phyloP scores from a whole-genome alignment of 2,113 vertebrate genomes.

The Gavia stellata region DNA sequence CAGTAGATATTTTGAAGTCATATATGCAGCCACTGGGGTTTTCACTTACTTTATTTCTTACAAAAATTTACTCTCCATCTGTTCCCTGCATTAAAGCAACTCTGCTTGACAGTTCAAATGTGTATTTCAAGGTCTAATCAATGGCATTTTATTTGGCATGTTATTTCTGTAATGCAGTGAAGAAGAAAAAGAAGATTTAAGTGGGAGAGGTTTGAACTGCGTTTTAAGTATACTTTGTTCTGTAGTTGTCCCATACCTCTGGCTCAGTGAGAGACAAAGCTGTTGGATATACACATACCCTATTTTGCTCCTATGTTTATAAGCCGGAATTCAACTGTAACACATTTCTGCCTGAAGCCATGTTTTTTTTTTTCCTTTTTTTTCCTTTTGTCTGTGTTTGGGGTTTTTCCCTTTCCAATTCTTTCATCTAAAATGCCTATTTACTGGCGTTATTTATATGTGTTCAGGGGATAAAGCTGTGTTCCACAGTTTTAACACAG shows the following conservation, averaged over 20 bases:
- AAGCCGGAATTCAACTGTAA: background rate
- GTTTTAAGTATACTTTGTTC: background rate
- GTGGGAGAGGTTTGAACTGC: background rate
- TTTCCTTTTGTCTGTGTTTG: background rate
- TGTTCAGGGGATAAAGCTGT: background rate
- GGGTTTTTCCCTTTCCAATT: accelerated
- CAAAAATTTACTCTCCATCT: background rate
- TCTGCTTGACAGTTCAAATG: background rate
- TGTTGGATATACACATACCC: background rate
- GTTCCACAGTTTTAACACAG: background rate
- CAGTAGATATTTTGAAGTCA: accelerated
- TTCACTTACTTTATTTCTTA: no score
- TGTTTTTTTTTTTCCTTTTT: background rate
- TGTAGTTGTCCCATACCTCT: background rate
- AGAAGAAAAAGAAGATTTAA: background rate
- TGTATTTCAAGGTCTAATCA: background rate
- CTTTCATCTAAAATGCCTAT: background rate
- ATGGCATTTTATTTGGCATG: background rate
- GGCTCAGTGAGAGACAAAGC: background rate
- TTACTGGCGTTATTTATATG: accelerated
- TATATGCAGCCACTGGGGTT: accelerated
- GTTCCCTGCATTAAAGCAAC: background rate
- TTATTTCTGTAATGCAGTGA: background rate
- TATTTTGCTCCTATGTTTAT: background rate
- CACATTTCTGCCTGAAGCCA: background rate